These are phyloP conservation scores for Parnassius glacialis DNA, from an alignment of 2,888 invertebrate genomes.

Conservation along the genomic window DNA sequence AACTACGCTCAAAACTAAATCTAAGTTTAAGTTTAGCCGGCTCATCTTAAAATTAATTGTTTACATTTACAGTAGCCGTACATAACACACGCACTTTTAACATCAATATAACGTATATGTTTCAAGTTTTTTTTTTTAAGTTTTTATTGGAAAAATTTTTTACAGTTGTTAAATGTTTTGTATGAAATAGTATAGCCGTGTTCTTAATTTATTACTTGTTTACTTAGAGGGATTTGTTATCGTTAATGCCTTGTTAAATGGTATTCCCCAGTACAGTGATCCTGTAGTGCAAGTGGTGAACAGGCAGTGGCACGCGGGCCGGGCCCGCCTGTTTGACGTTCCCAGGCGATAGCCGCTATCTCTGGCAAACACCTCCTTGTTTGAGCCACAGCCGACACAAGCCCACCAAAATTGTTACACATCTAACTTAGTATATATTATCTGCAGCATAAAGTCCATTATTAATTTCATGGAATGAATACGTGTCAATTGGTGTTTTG, in stretches of 20 bases:
- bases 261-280: slow-evolving; percentile 44
- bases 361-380: slow-evolving; percentile 75
- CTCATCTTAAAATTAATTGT: no score
- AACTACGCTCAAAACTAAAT: no score
- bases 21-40: no score
- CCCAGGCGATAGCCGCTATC: slow-evolving; percentile 79
- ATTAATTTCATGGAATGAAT: not conserved
- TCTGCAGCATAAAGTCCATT: slow-evolving; percentile 7
- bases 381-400: slow-evolving; percentile 68
- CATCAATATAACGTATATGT: no score
- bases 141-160: no score
- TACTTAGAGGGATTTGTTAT: not conserved
- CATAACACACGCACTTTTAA: no score
- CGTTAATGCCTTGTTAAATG: slow-evolving; percentile 6
- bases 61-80: no score
- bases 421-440: slow-evolving; percentile 9
- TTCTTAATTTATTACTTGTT: not conserved
- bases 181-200: not conserved
- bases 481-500: slow-evolving; percentile 27
- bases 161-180: no score
- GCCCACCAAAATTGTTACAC: slow-evolving; percentile 30
- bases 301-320: slow-evolving; percentile 65
- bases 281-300: slow-evolving; percentile 56
- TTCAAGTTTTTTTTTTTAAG: no score
- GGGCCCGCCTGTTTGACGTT: slow-evolving; percentile 73